Percentiles rank a stretch among this genome's conserved stretches.
Conservation (phyloP, 2,797 vertebrate species). For the Acanthurus lineatus region DNA sequence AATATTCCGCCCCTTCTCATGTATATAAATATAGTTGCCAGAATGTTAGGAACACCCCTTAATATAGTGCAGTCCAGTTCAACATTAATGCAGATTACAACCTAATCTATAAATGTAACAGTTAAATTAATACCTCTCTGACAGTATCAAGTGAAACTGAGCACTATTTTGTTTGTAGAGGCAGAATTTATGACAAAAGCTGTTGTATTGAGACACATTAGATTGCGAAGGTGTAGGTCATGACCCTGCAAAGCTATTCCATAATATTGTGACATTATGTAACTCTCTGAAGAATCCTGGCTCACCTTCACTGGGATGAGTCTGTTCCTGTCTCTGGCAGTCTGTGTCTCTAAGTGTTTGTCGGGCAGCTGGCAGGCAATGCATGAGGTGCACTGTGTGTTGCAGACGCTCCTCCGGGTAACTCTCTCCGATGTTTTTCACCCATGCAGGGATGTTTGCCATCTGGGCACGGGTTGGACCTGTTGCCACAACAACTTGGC, state of each 20-base stretch:
- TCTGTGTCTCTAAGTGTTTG: constrained; percentile 45
- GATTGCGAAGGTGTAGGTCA: no score
- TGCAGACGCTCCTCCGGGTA: constrained; percentile 84
- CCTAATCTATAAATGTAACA: no score
- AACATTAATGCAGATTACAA: no score
- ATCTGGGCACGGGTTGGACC: constrained; percentile 86
- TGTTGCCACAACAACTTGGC: constrained; percentile 82
- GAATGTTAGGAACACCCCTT: no score
- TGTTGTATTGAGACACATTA: no score
- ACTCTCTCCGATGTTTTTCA: constrained; percentile 76
- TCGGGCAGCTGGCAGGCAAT: constrained; percentile 62
- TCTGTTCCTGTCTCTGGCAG: constrained; percentile 20
- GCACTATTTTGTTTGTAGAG: no score
- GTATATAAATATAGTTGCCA: no score
- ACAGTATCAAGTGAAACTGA: no score
- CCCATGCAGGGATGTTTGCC: constrained; percentile 87
- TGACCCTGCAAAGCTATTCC: neutral
- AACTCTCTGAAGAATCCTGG: neutral
- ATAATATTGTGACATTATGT: neutral
- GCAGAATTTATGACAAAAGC: no score
- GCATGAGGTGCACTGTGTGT: constrained; percentile 86
- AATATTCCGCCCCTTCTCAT: no score
- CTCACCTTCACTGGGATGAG: constrained; percentile 60
- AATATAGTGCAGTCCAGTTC: no score
- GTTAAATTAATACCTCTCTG: no score